These are phyloP conservation scores for Margarornis squamiger DNA, from an alignment of 2,797 vertebrate species.

Conservation along the genomic window DNA sequence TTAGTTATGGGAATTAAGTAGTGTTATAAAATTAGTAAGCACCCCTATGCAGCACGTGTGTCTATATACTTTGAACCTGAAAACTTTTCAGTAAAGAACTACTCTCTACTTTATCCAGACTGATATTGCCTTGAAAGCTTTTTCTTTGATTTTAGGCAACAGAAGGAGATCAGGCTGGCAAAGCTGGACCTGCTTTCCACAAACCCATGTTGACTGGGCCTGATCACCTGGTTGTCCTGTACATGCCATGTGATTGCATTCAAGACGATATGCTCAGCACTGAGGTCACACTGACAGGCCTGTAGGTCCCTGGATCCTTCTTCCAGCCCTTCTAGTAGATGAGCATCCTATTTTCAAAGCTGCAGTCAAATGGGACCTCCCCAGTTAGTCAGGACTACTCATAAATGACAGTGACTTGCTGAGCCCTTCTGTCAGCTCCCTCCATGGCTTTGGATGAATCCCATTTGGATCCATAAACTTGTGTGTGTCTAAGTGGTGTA, in stretches of 20 bases:
- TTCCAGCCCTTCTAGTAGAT: not conserved
- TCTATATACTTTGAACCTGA: no score
- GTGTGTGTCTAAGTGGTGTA: fast-evolving
- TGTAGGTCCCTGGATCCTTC: not conserved
- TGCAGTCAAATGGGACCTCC: not conserved
- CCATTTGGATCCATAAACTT: fast-evolving
- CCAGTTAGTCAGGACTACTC: not conserved
- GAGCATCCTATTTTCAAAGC: not conserved
- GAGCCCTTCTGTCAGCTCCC: not conserved
- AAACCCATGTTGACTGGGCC: not conserved
- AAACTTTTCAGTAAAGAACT: no score
- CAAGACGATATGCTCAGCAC: not conserved
- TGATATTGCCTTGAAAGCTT: no score
- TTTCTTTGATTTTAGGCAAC: no score
- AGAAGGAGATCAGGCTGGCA: not conserved
- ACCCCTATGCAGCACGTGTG: no score
- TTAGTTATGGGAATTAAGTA: no score
- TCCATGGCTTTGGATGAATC: not conserved
- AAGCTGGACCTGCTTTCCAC: not conserved
- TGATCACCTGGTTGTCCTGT: not conserved
- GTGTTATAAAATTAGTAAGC: no score
- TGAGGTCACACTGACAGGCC: not conserved
- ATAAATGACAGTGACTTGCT: no score
- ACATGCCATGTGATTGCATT: fast-evolving
- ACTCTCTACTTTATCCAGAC: no score